These are phyloP conservation scores for Lamprotornis superbus DNA, from an alignment of 2,113 vertebrate species.

Conservation along the genomic window DNA sequence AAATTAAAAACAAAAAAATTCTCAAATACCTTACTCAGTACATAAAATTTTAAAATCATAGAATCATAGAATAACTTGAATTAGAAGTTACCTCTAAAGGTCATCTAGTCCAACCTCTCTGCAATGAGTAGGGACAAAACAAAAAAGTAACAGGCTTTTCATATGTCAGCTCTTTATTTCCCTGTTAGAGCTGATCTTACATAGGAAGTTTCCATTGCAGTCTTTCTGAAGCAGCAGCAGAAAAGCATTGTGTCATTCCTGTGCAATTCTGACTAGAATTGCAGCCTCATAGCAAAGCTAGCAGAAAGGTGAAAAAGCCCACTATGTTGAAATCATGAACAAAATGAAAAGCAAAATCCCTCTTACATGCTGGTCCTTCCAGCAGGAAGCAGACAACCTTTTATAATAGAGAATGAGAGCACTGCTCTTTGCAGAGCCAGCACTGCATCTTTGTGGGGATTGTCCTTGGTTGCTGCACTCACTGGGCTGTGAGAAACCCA, in stretches of 20 bases:
- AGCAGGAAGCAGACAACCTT: background rate
- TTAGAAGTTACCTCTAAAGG: background rate
- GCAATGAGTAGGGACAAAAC: background rate
- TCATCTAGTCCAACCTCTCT: background rate
- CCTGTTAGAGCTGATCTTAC: background rate
- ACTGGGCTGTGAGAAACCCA: background rate
- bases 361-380: background rate
- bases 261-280: background rate
- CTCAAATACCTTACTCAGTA: background rate
- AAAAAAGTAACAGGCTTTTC: background rate
- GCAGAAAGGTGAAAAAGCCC: background rate
- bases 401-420: background rate
- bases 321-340: background rate
- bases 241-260: background rate
- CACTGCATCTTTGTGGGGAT: background rate
- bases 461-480: accelerated
- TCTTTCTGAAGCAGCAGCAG: background rate
- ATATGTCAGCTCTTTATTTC: background rate
- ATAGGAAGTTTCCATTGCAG: background rate
- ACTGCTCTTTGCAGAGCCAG: background rate
- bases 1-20: background rate
- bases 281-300: background rate
- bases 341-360: background rate
- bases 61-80: background rate
- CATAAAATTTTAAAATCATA: background rate